A percentile compares a stretch with the other conserved stretches of the same genome.
Conservation (phyloP, 2,888 invertebrate genomes). For the Eurois occulta region DNA sequence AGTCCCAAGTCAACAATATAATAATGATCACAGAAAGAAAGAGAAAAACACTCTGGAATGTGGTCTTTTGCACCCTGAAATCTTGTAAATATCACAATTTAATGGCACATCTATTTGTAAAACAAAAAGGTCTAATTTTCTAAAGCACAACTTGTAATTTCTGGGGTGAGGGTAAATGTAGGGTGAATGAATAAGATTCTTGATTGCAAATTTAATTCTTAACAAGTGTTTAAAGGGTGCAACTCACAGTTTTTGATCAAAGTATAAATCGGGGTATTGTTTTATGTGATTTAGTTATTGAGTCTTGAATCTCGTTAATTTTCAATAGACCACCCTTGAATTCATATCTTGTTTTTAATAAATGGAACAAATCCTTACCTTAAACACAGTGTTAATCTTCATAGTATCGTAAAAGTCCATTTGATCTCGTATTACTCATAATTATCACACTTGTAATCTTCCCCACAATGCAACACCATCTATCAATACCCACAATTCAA, state of each 20-base stretch:
- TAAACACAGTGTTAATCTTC: neutral
- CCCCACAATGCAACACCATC: conserved; percentile 1
- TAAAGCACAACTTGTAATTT: conserved; percentile 60
- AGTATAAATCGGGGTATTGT: neutral
- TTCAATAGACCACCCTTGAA: neutral
- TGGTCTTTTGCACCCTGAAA: conserved; percentile 22
- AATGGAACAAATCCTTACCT: neutral
- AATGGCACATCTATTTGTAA: conserved; percentile 48
- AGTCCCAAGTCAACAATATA: conserved; percentile 15
- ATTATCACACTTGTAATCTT: conserved; percentile 6
- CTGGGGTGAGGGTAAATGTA: conserved; percentile 34
- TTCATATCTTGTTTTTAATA: neutral
- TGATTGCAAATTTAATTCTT: neutral
- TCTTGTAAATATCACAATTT: conserved; percentile 50
- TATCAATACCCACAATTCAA: neutral
- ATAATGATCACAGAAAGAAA: conserved; percentile 49
- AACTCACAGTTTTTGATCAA: neutral
- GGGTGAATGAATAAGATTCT: conserved; percentile 30
- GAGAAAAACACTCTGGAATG: conserved; percentile 22
- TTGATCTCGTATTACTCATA: conserved; percentile 8
- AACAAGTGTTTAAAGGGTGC: neutral
- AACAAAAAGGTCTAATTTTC: conserved; percentile 60
- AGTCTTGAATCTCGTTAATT: neutral
- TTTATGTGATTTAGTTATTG: neutral
- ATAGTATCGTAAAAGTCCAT: neutral